Evolutionary conservation across 2,113 vertebrate genomes (phyloP), one percentile per base, ranked within the genome.

Genomic region (Picathartes gymnocephalus): DNA sequence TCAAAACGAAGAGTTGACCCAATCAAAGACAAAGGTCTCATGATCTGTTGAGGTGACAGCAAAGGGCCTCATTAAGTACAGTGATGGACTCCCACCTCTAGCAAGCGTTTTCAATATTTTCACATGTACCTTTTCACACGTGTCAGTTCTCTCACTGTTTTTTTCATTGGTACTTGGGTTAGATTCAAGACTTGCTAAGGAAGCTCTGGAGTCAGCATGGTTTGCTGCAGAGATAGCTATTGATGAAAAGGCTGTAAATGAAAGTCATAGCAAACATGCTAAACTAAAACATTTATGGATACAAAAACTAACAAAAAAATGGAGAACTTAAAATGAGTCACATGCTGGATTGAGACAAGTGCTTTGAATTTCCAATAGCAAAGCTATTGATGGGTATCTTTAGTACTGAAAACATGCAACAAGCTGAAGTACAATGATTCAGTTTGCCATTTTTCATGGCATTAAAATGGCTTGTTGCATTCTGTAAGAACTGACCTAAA

Each of bases 101-200:
- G 57, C 2, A 68, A 69, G 15, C 2, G 0, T 14, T 64, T 42
- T 9, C 28, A 61, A 40, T 40, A 13, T 40, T 83, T 73, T 65
- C 54, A 69, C 79, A 61, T 68, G 71, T 96, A 99, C 99, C 99
- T 99, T 99, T 97, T 99, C 99, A 98, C 98, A 99, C 86, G 98
- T 98, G 50, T 99, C 99, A 54, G 98, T 98, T 97, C 98, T 99
- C 95, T 99, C 99, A 69, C 99, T 99, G 98, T 98, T 99, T 95
- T 99, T 99, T 97, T 99, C 99, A 60, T 98, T 98, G 98, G 98
- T 99, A 97, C 99, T 99, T 61, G 99, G 99, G 94, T 99, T 99
- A 92, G 99, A 99, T 96, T 99, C 99, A 90, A 99, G 98, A 65
- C 99, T 99, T 97, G 99, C 99, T 96, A 99, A 98, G 62, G 99